These are phyloP conservation scores for Calycopis cecrops DNA, from an alignment of 1,140 invertebrate genomes.

Conservation along the genomic window DNA sequence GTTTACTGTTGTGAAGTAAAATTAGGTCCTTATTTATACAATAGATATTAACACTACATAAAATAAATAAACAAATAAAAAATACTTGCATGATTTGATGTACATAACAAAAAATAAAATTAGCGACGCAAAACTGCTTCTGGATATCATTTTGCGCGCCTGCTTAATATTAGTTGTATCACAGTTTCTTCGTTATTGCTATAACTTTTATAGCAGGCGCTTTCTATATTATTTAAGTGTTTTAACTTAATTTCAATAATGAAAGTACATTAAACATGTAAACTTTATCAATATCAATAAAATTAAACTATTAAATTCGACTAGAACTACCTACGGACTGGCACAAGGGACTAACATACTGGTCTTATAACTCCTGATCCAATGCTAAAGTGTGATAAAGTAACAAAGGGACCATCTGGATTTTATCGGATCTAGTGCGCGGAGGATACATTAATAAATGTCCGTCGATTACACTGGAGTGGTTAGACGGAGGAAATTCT, in stretches of 20 bases:
- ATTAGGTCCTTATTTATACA: no score
- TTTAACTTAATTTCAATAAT: not conserved
- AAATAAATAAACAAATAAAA: not conserved
- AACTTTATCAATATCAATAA: not conserved
- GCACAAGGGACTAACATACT: slow-evolving; percentile 12
- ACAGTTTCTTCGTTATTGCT: slow-evolving; percentile 3
- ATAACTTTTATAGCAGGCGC: slow-evolving; percentile 10
- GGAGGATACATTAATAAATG: slow-evolving; percentile 50
- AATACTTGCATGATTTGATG: slow-evolving; percentile 23
- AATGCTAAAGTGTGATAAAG: slow-evolving; percentile 21
- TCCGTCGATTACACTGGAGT: not conserved
- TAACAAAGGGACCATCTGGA: slow-evolving; percentile 50
- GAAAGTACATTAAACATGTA: not conserved
- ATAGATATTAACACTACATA: no score
- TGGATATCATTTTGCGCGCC: slow-evolving; percentile 18
- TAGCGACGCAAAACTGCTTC: slow-evolving; percentile 1
- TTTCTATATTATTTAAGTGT: not conserved
- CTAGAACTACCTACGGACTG: slow-evolving; percentile 16
- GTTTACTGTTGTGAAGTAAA: no score
- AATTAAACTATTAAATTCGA: slow-evolving; percentile 11
- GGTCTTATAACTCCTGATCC: slow-evolving; percentile 37
- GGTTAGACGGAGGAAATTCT: slow-evolving; percentile 17
- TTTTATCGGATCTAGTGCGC: slow-evolving; percentile 38
- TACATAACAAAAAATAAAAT: slow-evolving; percentile 18
- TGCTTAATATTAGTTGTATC: not conserved